Percentiles rank a stretch among this genome's conserved stretches.
These are phyloP conservation scores for Anoplopoma fimbria DNA, from an alignment of 2,113 vertebrate genomes.

Conservation along the genomic window DNA sequence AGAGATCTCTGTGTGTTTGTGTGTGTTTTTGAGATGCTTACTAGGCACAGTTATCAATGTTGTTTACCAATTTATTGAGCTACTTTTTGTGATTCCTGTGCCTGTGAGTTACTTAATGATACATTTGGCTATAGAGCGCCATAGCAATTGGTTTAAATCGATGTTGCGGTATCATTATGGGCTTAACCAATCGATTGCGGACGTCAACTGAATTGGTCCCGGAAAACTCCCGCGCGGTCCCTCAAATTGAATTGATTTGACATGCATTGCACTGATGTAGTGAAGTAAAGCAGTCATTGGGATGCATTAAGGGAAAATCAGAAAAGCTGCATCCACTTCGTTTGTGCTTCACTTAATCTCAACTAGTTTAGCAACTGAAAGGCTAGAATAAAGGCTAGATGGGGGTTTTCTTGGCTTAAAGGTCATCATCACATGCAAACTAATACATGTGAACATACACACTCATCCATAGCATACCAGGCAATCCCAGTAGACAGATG, in stretches of 20 bases:
- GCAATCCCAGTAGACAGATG: constrained; percentile 23
- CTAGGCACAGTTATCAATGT: constrained; percentile 13
- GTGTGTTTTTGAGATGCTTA: constrained; percentile 43
- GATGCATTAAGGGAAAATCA: constrained; percentile 3
- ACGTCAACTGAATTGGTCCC: constrained; percentile 36
- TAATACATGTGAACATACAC: too few species aligned
- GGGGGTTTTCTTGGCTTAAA: background rate
- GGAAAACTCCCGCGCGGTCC: constrained; percentile 36
- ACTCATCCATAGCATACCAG: background rate
- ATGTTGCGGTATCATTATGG: constrained; percentile 43
- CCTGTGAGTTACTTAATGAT: constrained; percentile 36
- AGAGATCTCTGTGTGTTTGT: constrained; percentile 27
- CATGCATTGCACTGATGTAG: constrained; percentile 6
- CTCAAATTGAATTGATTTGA: constrained; percentile 43
- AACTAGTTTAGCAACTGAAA: constrained; percentile 17
- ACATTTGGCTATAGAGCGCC: constrained; percentile 24
- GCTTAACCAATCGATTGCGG: constrained; percentile 60
- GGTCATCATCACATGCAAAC: constrained; percentile 2
- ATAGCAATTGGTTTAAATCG: constrained; percentile 38
- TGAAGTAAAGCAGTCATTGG: background rate
- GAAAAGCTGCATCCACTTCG: background rate
- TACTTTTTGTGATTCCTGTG: constrained; percentile 25
- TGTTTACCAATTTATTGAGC: constrained; percentile 39
- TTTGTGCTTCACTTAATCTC: background rate
- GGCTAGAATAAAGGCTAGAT: background rate